phyloP scores from a whole-genome alignment of 1,140 invertebrate genomes.

The Pogonomyrmex californicus region DNA sequence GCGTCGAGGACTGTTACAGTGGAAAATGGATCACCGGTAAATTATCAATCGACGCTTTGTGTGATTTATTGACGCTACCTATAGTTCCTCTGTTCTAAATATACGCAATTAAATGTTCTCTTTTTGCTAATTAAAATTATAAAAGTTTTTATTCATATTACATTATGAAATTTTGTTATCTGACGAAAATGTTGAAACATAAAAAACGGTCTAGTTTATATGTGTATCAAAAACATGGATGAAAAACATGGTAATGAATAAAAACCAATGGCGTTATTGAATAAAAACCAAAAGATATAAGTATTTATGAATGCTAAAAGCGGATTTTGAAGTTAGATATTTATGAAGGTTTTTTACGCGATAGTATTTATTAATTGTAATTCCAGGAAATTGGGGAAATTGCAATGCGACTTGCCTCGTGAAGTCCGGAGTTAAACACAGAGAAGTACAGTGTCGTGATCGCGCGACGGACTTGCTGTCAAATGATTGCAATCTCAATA shows the following conservation, averaged over 20 bases:
- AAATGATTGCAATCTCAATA: slow-evolving; percentile 78
- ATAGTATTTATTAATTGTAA: slow-evolving; percentile 30
- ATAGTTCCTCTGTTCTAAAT: background rate
- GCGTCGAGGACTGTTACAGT: slow-evolving; percentile 75
- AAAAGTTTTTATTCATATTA: slow-evolving; percentile 8
- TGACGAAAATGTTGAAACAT: background rate
- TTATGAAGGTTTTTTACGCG: background rate
- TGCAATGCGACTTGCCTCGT: slow-evolving; percentile 80
- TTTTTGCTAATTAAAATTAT: background rate
- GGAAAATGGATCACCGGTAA: slow-evolving; percentile 82
- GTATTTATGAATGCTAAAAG: background rate
- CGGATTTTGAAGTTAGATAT: background rate
- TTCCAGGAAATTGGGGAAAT: slow-evolving; percentile 79
- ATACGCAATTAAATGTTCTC: background rate
- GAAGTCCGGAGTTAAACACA: slow-evolving; percentile 77
- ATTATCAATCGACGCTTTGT: background rate
- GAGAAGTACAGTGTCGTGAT: slow-evolving; percentile 79
- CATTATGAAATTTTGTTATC: background rate
- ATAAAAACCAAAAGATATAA: background rate
- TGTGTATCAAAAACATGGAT: background rate
- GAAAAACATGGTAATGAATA: background rate
- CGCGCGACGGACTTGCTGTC: slow-evolving; percentile 76
- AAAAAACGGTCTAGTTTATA: background rate
- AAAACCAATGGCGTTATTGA: background rate
- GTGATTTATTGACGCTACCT: background rate